Base-by-base conservation (phyloP, 1,140 invertebrate species). In the Drosophila ercepeae region DNA sequence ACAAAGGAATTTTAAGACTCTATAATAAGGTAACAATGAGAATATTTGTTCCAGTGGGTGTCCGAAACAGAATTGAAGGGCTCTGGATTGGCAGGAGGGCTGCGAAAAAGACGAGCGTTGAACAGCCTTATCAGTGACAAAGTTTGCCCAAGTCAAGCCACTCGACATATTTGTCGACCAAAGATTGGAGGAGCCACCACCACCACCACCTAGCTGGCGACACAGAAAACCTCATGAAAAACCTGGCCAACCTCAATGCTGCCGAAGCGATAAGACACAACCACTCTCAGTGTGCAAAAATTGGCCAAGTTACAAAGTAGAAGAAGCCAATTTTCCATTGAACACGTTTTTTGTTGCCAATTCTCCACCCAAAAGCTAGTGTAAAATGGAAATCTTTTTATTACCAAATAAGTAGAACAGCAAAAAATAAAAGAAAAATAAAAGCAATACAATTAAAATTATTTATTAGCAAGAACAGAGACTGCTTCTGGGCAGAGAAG, bases 371-470 rank as follows among this genome's bases (percentile, higher is more conserved):
- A 45, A n/a, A n/a, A n/a, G 27, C 60, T 67, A 67, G 61, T 64
- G 45, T 41, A 77, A 78, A 78, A 78, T 63, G 51, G 53, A 64
- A 73, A 63, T 68, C 70, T 78, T 67, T 67, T 67, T 67, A 67
- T 67, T 67, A 67, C 63, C 63, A 67, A 67, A 65, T 55, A 75
- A 84, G 48, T 86, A 45, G 72, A 73, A 54, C 72, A 83, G 44
- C 50, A 67, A 29, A 67, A 29, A 63, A 42, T 48, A 49, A 23
- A 60, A 49, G 18, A 60, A 27, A 58, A 19, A 36, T 63, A 64
- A 54, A 84, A 68, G 75, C 60, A 79, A 73, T 74, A 84, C 81
- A 84, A 84, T 84, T 84, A 88, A 84, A 86, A 86, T 84, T 84
- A 84, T 84, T 84, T 84, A 88, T 84, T 84, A 84, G 81, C 82